phyloP scores from a whole-genome alignment of 2,797 vertebrate genomes.

The Pseudocheirus occidentalis region DNA sequence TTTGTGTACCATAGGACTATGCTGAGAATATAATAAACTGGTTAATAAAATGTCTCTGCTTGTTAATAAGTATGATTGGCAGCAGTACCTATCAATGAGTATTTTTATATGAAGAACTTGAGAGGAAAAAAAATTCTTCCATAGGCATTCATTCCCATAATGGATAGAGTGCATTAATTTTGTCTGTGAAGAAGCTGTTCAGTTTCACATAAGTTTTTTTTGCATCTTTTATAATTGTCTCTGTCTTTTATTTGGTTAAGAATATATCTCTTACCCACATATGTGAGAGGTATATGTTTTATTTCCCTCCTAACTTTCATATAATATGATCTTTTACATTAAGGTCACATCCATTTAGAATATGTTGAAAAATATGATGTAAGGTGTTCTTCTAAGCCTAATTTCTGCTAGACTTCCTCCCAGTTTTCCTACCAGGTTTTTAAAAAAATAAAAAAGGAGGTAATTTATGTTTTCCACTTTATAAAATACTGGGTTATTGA shows the following conservation, averaged over 20 bases:
- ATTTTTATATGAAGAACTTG: background rate
- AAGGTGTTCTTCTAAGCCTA: no score
- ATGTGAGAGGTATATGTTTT: background rate
- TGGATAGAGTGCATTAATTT: background rate
- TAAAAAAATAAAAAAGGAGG: background rate
- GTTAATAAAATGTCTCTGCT: background rate
- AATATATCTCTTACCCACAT: background rate
- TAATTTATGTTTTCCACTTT: background rate
- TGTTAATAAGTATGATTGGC: no score
- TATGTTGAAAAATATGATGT: background rate
- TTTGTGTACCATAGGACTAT: background rate
- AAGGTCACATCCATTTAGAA: background rate
- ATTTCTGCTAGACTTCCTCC: background rate
- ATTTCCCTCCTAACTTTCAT: background rate
- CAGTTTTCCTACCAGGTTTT: background rate
- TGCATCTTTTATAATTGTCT: background rate
- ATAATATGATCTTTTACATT: background rate
- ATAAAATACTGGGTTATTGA: background rate
- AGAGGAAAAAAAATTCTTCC: background rate
- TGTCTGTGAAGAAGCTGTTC: background rate
- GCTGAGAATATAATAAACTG: background rate
- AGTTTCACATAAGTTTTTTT: background rate
- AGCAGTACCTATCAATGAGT: no score
- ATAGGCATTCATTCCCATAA: background rate
- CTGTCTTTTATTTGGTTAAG: background rate